Percentiles rank a stretch among this genome's conserved stretches.
phyloP scores from a whole-genome alignment of 1,140 invertebrate species.

The Drosophila asahinai region DNA sequence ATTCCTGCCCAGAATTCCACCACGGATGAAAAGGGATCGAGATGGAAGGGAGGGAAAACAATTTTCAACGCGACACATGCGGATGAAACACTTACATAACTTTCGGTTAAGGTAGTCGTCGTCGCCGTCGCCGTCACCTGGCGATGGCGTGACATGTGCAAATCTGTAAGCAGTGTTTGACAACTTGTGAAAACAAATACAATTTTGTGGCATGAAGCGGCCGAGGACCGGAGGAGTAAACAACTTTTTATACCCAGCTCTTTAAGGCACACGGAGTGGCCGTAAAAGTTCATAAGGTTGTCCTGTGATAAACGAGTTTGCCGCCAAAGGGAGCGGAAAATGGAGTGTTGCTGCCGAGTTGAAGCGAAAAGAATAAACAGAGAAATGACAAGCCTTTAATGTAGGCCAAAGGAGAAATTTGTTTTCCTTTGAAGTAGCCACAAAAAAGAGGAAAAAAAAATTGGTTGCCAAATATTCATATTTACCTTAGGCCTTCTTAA shows the following conservation, averaged over 20 bases:
- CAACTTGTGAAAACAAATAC: conserved; percentile 54
- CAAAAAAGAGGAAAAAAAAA: too few relatives aligned
- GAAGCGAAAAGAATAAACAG: neutral
- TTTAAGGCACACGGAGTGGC: conserved; percentile 42
- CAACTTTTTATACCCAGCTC: conserved; percentile 40
- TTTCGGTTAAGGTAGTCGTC: conserved; percentile 42
- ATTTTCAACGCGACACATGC: conserved; percentile 19
- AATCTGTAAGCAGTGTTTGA: conserved; percentile 57
- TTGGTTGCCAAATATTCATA: neutral
- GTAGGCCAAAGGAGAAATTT: neutral
- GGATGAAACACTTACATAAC: conserved; percentile 47
- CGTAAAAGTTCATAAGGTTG: conserved; percentile 57
- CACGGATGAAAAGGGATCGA: neutral
- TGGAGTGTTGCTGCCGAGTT: conserved; percentile 6
- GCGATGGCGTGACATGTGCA: conserved; percentile 54
- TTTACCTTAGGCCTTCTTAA: neutral
- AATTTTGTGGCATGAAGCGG: conserved; percentile 33
- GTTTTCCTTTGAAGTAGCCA: neutral
- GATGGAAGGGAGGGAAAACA: neutral
- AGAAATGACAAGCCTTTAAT: conserved; percentile 2
- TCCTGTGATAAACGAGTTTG: conserved; percentile 62
- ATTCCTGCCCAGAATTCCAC: conserved; percentile 39
- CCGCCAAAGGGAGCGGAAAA: conserved; percentile 17
- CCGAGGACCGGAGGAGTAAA: conserved; percentile 8
- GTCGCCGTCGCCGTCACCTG: conserved; percentile 34